Percentiles rank a stretch among this genome's conserved stretches.
These are phyloP conservation scores for Tetanocera ferruginea DNA, from an alignment of 2,888 invertebrate genomes.

Conservation along the genomic window DNA sequence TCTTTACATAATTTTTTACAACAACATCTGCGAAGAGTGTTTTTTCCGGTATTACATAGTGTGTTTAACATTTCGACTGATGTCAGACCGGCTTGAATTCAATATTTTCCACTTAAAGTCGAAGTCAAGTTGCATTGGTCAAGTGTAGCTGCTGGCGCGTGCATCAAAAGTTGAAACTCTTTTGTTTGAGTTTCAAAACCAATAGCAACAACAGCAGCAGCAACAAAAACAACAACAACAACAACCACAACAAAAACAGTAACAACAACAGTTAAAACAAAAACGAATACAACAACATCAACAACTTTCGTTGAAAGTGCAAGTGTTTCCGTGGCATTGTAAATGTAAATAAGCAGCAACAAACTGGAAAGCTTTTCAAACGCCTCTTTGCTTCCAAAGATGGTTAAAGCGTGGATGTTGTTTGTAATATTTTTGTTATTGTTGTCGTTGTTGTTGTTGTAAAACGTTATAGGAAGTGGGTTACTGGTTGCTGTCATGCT, in stretches of 20 bases:
- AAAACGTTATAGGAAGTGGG: slow-evolving; percentile 33
- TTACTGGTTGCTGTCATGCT: slow-evolving; percentile 28
- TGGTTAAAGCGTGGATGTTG: slow-evolving; percentile 50
- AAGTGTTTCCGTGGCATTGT: slow-evolving; percentile 62
- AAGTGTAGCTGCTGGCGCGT: slow-evolving; percentile 15
- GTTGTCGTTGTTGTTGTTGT: slow-evolving; percentile 36
- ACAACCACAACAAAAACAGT: no score
- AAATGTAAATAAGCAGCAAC: slow-evolving; percentile 32
- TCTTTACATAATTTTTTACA: background rate
- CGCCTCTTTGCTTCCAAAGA: slow-evolving; percentile 47
- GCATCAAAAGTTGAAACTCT: background rate
- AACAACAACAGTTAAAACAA: no score
- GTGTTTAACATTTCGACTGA: background rate
- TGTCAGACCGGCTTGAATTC: background rate
- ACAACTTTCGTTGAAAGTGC: slow-evolving; percentile 62
- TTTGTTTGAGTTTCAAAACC: slow-evolving; percentile 31
- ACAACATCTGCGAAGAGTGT: background rate
- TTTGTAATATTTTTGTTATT: background rate
- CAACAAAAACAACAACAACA: slow-evolving; percentile 42
- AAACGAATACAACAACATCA: slow-evolving; percentile 42
- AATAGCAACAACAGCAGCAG: slow-evolving; percentile 37
- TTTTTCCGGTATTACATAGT: slow-evolving; percentile 18
- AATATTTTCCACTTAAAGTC: background rate
- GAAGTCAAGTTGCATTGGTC: slow-evolving; percentile 22
- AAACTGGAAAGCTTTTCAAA: background rate